Conservation (phyloP, 2,797 vertebrate species). For the Gobionotothen gibberifrons region DNA sequence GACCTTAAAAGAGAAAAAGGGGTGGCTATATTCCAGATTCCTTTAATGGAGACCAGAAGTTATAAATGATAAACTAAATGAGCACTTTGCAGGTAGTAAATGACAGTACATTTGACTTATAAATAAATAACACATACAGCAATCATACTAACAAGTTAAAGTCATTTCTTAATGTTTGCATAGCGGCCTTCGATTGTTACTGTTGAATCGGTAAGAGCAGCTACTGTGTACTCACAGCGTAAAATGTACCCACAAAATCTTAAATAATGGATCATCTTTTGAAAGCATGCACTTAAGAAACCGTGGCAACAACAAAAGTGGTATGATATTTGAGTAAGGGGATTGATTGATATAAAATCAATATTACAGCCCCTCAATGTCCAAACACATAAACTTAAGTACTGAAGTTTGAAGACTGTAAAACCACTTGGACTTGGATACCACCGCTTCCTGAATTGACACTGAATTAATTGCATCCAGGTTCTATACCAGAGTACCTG, state of each 20-base stretch:
- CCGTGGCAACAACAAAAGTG: slow-evolving; percentile 10
- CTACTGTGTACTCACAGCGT: not conserved
- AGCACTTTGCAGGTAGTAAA: slow-evolving; percentile 29
- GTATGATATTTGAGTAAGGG: not conserved
- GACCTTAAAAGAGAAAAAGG: slow-evolving; percentile 18
- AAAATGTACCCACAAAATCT: slow-evolving; percentile 16
- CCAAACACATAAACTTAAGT: not conserved
- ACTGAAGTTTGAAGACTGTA: not conserved
- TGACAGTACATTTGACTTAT: slow-evolving; percentile 1
- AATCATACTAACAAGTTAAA: not conserved
- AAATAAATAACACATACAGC: slow-evolving; percentile 6
- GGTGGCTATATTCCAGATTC: slow-evolving; percentile 29
- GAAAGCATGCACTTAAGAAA: slow-evolving; percentile 46
- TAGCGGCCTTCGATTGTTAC: slow-evolving; percentile 14
- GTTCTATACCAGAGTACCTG: slow-evolving; percentile 9
- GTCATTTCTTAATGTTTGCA: slow-evolving; percentile 17
- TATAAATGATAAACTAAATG: slow-evolving; percentile 38
- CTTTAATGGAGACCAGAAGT: slow-evolving; percentile 28
- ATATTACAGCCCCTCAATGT: not conserved
- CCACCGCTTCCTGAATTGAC: not conserved
- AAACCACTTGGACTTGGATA: not conserved
- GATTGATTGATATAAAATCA: not conserved
- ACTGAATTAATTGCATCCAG: slow-evolving; percentile 3
- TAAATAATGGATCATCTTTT: slow-evolving; percentile 53
- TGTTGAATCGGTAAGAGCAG: slow-evolving; percentile 31